Conservation (phyloP, 2,797 vertebrate species). For the Phrynocephalus forsythii region DNA sequence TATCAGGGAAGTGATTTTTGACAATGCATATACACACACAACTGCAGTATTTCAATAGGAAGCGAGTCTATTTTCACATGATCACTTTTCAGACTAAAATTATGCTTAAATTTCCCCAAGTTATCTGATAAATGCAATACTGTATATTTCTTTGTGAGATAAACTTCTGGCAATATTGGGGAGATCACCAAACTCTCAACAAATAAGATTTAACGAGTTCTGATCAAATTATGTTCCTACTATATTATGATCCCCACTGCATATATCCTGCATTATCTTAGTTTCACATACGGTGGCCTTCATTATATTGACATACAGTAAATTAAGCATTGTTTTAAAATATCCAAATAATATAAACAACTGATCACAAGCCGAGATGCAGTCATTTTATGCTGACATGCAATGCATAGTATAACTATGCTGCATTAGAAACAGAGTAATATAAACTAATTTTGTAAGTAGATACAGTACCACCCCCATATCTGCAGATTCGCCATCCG, state of each 20-base stretch:
- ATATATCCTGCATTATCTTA: constrained; percentile 25
- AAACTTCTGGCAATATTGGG: background rate
- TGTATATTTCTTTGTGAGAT: constrained; percentile 1
- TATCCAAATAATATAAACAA: background rate
- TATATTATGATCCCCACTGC: background rate
- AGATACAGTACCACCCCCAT: too few species aligned
- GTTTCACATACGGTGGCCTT: background rate
- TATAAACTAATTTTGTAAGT: background rate
- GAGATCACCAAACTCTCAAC: constrained; percentile 13
- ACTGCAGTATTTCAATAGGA: background rate
- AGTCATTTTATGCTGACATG: background rate
- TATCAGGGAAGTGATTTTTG: background rate
- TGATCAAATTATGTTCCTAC: background rate
- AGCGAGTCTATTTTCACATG: background rate
- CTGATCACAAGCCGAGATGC: background rate
- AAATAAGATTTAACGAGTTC: background rate
- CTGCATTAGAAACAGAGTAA: background rate
- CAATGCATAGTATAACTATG: background rate
- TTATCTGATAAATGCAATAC: constrained; percentile 25
- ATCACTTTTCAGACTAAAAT: constrained; percentile 2
- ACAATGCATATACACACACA: background rate
- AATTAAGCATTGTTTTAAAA: background rate
- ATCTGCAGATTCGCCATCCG: too few species aligned
- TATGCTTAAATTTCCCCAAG: background rate
- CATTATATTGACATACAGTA: background rate